phyloP scores from a whole-genome alignment of 2,888 invertebrate genomes.

The Steromphala cineraria region DNA sequence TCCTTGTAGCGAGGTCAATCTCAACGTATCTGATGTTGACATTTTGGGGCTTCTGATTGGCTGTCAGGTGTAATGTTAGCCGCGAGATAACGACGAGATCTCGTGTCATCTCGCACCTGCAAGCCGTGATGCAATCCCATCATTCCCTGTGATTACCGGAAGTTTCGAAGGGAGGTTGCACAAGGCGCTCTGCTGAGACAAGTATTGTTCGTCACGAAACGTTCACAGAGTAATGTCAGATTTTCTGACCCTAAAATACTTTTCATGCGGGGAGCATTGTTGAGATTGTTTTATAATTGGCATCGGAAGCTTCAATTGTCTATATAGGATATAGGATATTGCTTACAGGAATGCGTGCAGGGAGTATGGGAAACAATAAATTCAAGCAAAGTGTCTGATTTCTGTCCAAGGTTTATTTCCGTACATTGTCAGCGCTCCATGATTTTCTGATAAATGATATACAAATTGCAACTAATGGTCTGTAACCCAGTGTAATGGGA shows the following conservation, averaged over 20 bases:
- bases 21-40: not conserved
- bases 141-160: conserved; percentile 9
- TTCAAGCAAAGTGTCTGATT: not conserved
- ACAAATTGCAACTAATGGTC: not conserved
- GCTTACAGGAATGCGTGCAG: not conserved
- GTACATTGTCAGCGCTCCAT: not conserved
- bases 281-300: conserved; percentile 3
- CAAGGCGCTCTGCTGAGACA: conserved; percentile 4
- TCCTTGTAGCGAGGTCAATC: not conserved
- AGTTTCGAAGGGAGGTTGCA: conserved; percentile 13
- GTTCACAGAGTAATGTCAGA: conserved; percentile 4
- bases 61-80: not conserved
- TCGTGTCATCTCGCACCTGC: conserved; percentile 17
- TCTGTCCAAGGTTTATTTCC: not conserved
- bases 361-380: not conserved
- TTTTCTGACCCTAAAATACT: not conserved
- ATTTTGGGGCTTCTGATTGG: not conserved
- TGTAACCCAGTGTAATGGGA: not conserved
- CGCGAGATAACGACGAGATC: conserved; percentile 8
- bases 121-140: conserved; percentile 17
- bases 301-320: not conserved
- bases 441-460: not conserved
- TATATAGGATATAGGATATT: conserved; percentile 15
- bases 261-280: not conserved
- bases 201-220: conserved; percentile 13